phyloP scores from a whole-genome alignment of 2,113 vertebrate genomes.

The Entomyzon cyanotis region DNA sequence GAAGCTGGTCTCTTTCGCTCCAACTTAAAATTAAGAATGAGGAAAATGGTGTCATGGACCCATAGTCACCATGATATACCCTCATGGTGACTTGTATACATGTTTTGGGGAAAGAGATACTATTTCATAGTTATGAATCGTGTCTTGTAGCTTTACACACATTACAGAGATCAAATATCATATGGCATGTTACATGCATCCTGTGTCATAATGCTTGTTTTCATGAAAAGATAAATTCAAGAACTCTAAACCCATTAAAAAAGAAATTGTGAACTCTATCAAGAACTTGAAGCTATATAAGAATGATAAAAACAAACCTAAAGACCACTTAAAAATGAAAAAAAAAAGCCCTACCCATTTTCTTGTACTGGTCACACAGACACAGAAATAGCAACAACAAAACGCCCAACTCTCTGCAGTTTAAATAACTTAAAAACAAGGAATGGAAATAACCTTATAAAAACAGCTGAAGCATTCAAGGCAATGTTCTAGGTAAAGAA shows the following conservation, averaged over 20 bases:
- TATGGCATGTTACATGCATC: fast-evolving
- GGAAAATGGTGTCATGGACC: not conserved
- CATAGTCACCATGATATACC: not conserved
- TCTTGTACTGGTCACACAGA: not conserved
- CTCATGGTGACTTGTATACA: not conserved
- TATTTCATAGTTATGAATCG: not conserved
- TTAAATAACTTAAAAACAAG: not conserved
- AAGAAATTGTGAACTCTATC: not conserved
- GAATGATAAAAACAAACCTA: not conserved
- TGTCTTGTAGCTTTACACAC: not conserved
- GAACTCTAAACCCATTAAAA: not conserved
- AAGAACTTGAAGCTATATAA: not conserved
- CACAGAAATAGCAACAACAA: not conserved
- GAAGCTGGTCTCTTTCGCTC: not conserved
- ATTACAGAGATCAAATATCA: not conserved
- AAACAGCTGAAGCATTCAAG: not conserved
- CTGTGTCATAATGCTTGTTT: not conserved
- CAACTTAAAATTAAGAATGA: not conserved
- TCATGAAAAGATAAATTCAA: not conserved
- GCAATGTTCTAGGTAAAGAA: not conserved
- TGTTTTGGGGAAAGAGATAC: not conserved
- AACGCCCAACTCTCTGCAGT: not conserved
- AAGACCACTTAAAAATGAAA: not conserved
- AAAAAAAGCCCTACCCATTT: not conserved
- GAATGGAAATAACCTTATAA: not conserved